A percentile compares a stretch with the other conserved stretches of the same genome.
Evolutionary conservation across 1,140 invertebrate species (phyloP).

Genomic region (Neodiprion pinetum): DNA sequence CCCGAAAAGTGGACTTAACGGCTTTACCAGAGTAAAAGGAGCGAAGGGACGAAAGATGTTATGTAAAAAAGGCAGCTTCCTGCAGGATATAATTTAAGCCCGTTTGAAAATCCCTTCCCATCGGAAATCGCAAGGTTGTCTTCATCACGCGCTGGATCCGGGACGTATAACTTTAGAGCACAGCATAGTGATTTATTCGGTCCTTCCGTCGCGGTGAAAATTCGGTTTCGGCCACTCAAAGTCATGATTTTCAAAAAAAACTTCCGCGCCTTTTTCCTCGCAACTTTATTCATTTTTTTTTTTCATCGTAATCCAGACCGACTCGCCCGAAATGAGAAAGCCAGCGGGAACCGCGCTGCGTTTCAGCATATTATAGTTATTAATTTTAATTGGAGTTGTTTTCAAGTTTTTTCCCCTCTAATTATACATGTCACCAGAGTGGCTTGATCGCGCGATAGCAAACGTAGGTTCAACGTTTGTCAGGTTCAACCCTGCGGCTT

Average conservation of each 20-base stretch:
- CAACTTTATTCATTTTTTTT: too few species aligned
- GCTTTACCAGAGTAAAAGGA: constrained; percentile 7
- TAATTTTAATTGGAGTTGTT: constrained; percentile 10
- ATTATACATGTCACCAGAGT: constrained; percentile 3
- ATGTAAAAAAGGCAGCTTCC: constrained; percentile 7
- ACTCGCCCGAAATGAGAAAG: not conserved
- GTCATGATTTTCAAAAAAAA: too few species aligned
- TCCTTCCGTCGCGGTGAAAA: too few species aligned
- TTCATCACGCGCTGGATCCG: too few species aligned
- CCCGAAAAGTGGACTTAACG: constrained; percentile 4
- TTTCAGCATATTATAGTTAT: not conserved
- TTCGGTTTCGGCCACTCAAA: too few species aligned
- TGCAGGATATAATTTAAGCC: constrained; percentile 3
- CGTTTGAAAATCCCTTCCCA: constrained; percentile 3
- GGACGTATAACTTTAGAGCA: too few species aligned
- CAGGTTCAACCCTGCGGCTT: too few species aligned
- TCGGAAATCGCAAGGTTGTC: not conserved
- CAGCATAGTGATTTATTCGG: too few species aligned
- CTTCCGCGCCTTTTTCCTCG: too few species aligned
- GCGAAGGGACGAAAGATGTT: constrained; percentile 6
- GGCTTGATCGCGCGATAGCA: not conserved
- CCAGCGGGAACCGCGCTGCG: not conserved
- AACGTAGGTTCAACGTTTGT: too few species aligned
- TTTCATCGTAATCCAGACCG: too few species aligned
- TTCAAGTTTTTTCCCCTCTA: not conserved